Percentiles rank a stretch among this genome's conserved stretches.
These are phyloP conservation scores for Tetranychus truncatus DNA, from an alignment of 2,888 invertebrate species.

Conservation along the genomic window DNA sequence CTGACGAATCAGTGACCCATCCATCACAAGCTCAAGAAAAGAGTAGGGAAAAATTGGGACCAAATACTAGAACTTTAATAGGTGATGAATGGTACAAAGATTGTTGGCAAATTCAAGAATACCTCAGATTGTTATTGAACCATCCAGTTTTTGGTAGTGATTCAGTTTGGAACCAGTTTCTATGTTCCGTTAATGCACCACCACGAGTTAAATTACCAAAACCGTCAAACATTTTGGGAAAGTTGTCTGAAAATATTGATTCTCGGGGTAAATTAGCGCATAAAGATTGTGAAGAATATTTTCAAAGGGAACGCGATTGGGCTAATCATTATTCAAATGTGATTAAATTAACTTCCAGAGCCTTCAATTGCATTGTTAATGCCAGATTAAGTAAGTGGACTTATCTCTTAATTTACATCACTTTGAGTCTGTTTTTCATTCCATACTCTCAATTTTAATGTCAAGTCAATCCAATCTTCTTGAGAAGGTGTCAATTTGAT, in stretches of 20 bases:
- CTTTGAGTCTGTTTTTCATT: too few relatives aligned
- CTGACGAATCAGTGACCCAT: constrained; percentile 33
- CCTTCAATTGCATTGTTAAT: constrained; percentile 32
- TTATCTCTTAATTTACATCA: too few relatives aligned
- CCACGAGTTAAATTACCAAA: constrained; percentile 32
- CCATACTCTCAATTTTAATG: background rate
- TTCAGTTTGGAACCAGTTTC: constrained; percentile 30
- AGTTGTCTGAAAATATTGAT: constrained; percentile 32
- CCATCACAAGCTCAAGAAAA: constrained; percentile 33
- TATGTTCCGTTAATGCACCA: constrained; percentile 33
- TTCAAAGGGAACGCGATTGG: constrained; percentile 34
- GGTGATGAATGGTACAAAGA: constrained; percentile 35
- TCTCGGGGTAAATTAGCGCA: constrained; percentile 30
- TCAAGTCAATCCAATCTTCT: constrained; percentile 1
- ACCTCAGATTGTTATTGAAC: constrained; percentile 30
- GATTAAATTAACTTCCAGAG: constrained; percentile 32
- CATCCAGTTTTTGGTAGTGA: constrained; percentile 33
- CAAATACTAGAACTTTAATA: constrained; percentile 32
- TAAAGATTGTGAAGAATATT: constrained; percentile 34
- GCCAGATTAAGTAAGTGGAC: constrained; percentile 29
- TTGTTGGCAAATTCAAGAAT: constrained; percentile 34
- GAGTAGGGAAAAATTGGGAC: constrained; percentile 33
- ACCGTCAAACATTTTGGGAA: constrained; percentile 30
- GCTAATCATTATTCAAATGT: constrained; percentile 30
- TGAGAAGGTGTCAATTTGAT: background rate